Percentiles rank a stretch among this genome's conserved stretches.
phyloP scores from a whole-genome alignment of 2,113 vertebrate species.

The Sinosuthora webbiana region DNA sequence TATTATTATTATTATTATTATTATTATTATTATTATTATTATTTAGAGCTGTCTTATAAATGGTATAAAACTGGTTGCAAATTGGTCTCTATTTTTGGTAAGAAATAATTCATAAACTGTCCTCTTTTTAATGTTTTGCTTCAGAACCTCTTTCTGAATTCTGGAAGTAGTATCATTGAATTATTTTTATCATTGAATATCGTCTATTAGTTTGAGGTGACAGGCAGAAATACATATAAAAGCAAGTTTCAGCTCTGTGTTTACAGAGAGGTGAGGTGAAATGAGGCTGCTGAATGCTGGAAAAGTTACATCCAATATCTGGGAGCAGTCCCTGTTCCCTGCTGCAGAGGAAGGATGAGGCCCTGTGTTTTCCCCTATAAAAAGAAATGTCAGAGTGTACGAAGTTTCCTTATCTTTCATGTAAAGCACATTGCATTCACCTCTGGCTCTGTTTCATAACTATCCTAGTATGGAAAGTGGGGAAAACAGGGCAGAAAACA shows the following conservation, averaged over 20 bases:
- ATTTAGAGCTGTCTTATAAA: background rate
- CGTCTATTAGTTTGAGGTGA: background rate
- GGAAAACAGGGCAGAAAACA: background rate
- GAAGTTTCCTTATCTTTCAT: background rate
- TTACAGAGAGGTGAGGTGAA: background rate
- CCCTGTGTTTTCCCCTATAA: background rate
- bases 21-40: background rate
- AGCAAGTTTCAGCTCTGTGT: background rate
- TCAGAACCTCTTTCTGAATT: background rate
- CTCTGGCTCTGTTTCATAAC: background rate
- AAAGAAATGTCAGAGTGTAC: background rate
- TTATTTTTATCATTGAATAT: too few species aligned
- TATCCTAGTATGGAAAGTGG: background rate
- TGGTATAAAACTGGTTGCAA: background rate
- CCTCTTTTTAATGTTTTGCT: background rate
- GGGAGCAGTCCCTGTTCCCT: background rate
- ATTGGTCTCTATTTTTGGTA: background rate
- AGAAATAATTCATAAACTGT: background rate
- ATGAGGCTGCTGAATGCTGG: background rate
- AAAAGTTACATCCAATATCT: background rate
- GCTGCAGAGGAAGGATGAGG: background rate
- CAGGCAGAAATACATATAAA: background rate
- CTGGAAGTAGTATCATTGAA: background rate
- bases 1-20: background rate
- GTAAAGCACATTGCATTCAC: background rate